phyloP scores from a whole-genome alignment of 2,888 invertebrate species.

The Sisyra terminalis region DNA sequence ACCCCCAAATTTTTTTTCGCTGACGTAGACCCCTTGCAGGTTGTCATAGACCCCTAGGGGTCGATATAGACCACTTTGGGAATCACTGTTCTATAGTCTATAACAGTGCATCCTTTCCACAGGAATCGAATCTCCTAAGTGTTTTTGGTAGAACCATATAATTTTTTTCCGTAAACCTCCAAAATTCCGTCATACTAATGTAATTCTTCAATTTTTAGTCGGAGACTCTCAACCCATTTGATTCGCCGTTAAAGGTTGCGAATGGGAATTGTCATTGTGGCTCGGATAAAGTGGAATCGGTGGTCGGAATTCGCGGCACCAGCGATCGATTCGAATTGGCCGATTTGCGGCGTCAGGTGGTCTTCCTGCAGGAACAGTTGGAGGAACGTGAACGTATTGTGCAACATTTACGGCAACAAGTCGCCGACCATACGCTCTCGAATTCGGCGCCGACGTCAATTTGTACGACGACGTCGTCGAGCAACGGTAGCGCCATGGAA shows the following conservation, averaged over 20 bases:
- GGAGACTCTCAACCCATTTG: slow-evolving; percentile 81
- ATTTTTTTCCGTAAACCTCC: slow-evolving; percentile 5
- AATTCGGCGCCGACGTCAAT: slow-evolving; percentile 26
- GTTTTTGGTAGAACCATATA: too few species aligned
- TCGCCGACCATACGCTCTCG: slow-evolving; percentile 35
- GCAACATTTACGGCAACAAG: slow-evolving; percentile 60
- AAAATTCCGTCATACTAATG: neutral
- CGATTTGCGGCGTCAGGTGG: slow-evolving; percentile 66
- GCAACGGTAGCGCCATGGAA: slow-evolving; percentile 30
- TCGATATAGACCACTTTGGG: too few species aligned
- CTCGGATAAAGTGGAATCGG: slow-evolving; percentile 37
- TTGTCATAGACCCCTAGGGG: too few species aligned
- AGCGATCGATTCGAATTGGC: slow-evolving; percentile 44
- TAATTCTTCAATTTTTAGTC: slow-evolving; percentile 32
- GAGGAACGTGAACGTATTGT: slow-evolving; percentile 76
- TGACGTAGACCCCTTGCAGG: too few species aligned
- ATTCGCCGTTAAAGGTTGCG: slow-evolving; percentile 39
- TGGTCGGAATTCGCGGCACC: slow-evolving; percentile 24
- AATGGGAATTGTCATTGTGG: slow-evolving; percentile 40
- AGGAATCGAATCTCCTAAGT: too few species aligned
- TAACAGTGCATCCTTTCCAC: too few species aligned
- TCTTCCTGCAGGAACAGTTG: slow-evolving; percentile 72
- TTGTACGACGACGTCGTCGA: slow-evolving; percentile 19
- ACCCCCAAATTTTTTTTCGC: too few species aligned
- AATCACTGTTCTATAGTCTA: too few species aligned